phyloP scores from a whole-genome alignment of 2,888 invertebrate genomes.

The Calameuta idolon region DNA sequence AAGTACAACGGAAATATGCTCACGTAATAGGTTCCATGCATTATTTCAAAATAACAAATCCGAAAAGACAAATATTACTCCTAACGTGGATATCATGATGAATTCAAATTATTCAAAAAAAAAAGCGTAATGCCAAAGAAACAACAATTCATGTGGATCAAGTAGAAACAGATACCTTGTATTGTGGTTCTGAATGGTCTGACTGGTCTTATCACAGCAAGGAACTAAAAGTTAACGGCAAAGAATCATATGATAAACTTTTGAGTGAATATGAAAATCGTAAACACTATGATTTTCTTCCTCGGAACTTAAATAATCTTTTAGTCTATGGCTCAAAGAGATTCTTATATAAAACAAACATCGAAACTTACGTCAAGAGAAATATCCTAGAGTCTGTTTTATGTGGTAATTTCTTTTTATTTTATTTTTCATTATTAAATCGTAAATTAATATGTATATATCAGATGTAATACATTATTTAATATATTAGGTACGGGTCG shows the following conservation, averaged over 20 bases:
- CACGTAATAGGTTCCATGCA: background rate
- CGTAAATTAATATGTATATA: too few relatives aligned
- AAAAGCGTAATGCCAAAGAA: too few relatives aligned
- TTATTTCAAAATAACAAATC: too few relatives aligned
- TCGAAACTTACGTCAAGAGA: slow-evolving; percentile 4
- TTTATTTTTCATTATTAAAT: too few relatives aligned
- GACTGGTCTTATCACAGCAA: slow-evolving; percentile 45
- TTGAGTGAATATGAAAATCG: background rate
- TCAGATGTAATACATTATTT: too few relatives aligned
- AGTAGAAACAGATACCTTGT: too few relatives aligned
- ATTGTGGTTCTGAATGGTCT: slow-evolving; percentile 49
- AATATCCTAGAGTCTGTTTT: background rate
- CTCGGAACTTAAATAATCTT: slow-evolving; percentile 38
- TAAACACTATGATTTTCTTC: slow-evolving; percentile 39
- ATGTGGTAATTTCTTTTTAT: slow-evolving; percentile 8
- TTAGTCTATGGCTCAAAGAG: slow-evolving; percentile 33
- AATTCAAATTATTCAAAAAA: too few relatives aligned
- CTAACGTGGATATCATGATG: too few relatives aligned
- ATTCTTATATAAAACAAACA: slow-evolving; percentile 23
- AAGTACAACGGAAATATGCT: background rate
- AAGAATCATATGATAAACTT: background rate
- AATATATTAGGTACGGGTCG: slow-evolving; percentile 11
- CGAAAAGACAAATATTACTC: too few relatives aligned
- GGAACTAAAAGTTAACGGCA: background rate
- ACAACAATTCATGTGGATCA: too few relatives aligned